Evolutionary conservation across 2,113 vertebrate species (phyloP).

Genomic region (Neolamprologus modestus): DNA sequence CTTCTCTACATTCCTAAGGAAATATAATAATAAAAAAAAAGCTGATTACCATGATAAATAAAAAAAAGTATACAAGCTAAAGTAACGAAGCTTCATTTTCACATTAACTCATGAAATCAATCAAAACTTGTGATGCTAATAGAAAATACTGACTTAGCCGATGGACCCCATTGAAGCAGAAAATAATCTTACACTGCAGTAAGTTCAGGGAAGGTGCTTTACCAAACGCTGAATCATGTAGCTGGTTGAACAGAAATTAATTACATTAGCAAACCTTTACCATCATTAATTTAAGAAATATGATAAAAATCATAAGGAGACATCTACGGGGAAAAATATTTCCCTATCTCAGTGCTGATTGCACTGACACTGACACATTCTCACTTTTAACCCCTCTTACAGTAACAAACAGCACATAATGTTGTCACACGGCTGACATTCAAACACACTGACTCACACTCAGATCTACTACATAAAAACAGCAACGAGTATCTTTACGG

Average conservation of each 20-base stretch:
- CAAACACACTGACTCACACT: not conserved
- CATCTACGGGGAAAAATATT: not conserved
- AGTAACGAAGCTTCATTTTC: constrained; percentile 38
- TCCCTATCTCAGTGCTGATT: not conserved
- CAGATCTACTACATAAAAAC: not conserved
- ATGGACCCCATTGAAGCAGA: constrained; percentile 55
- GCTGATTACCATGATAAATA: not conserved
- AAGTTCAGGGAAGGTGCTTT: constrained; percentile 6
- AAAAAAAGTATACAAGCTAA: not conserved
- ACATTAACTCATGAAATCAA: constrained; percentile 50
- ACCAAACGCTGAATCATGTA: not conserved
- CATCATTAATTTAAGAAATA: not conserved
- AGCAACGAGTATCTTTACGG: not conserved
- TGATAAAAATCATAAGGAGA: not conserved
- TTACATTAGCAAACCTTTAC: constrained; percentile 18
- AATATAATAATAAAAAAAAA: not conserved
- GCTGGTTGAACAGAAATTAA: constrained; percentile 27
- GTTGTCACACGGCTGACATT: not conserved
- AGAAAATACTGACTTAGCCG: constrained; percentile 48
- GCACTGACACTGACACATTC: not conserved
- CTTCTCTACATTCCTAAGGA: not conserved
- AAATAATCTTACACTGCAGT: constrained; percentile 45
- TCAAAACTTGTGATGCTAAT: constrained; percentile 46
- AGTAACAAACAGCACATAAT: not conserved
- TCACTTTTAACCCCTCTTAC: not conserved